Evolutionary conservation across 37 sponge, comb jelly and placozoan genomes (phyloP).

Genomic region (Amphimedon queenslandica): DNA sequence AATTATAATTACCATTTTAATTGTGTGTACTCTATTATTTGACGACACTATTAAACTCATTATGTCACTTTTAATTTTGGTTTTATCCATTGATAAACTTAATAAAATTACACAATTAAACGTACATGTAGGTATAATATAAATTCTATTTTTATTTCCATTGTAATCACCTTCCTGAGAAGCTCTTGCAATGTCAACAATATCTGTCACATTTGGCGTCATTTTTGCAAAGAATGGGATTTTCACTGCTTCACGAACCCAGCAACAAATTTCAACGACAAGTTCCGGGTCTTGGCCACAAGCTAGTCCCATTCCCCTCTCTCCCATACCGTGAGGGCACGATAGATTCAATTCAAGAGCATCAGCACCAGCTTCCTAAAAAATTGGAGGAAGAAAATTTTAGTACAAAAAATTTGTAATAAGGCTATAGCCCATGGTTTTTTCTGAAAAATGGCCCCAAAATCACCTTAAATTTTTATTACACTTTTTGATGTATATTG

Average conservation of each 20-base stretch:
- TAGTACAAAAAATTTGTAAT: neutral
- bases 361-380: constrained; percentile 85
- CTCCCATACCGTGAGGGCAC: constrained; percentile 98
- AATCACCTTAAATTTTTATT: too few relatives aligned
- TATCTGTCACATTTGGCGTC: constrained; percentile 76
- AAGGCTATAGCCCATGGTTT: too few relatives aligned
- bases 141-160: too few relatives aligned
- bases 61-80: too few relatives aligned
- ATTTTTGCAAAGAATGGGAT: constrained; percentile 96
- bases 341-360: constrained; percentile 95
- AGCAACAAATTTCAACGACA: constrained; percentile 87
- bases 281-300: constrained; percentile 92
- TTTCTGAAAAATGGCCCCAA: too few relatives aligned
- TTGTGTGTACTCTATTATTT: too few relatives aligned
- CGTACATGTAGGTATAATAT: too few relatives aligned
- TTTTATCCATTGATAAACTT: too few relatives aligned
- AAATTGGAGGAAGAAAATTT: neutral
- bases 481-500: too few relatives aligned
- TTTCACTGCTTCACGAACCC: constrained; percentile 82
- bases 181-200: constrained; percentile 66
- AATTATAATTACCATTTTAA: too few relatives aligned
- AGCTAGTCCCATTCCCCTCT: constrained; percentile 93
- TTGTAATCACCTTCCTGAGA: constrained; percentile 68
- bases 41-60: too few relatives aligned
- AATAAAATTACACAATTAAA: too few relatives aligned